Base-by-base conservation (phyloP, 2,888 invertebrate species). In the Lasioglossum pauxillum region DNA sequence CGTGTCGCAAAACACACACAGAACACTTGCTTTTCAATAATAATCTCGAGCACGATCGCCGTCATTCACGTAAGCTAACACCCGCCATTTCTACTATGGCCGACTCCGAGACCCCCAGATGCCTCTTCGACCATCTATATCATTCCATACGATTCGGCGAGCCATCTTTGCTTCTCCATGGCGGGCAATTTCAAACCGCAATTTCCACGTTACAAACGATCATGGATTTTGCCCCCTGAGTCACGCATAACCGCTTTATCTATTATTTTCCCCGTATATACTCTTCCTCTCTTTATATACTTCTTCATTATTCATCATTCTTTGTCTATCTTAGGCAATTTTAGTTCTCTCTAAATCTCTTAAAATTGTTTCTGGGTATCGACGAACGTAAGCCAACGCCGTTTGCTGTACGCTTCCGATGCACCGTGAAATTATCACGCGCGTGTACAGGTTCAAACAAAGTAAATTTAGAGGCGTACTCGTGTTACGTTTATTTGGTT, bases 51-150 rank as follows among this genome's bases (percentile, higher is more conserved):
- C 92, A 94, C 94, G 93, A 94, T 95, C 93, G 94, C 95, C 95
- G 94, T 95, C 95, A 95, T 95, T 95, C 95, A 95, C 95, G 94
- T 94, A 95, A 95, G 95, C 94, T 94, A 94, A 94, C 93, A 90
- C 96, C 97, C 97, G 97, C 97, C 97, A 97, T 97, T 97, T 97
- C 97, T 96, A 97, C 96, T 97, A 97, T 97, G 97, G 97, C 97
- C 96, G 94, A 92, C 93, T 84, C 85, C 94, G 93, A 94, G 96
- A 96, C 96, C 95, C 95, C 96, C 96, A 96, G 96, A 96, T 96
- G 96, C 96, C 96, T 96, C 96, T 96, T 96, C 96, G 96, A 96
- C 96, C 96, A 96, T 95, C 87, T 89, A 83, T 88, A 84, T 80
- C 74, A 85, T 87, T 87, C 77, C 80, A 74, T 85, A 64, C 80